Percentiles rank a stretch among this genome's conserved stretches.
Evolutionary conservation across 1,140 invertebrate genomes (phyloP).

Genomic region (Diachasma alloeum): DNA sequence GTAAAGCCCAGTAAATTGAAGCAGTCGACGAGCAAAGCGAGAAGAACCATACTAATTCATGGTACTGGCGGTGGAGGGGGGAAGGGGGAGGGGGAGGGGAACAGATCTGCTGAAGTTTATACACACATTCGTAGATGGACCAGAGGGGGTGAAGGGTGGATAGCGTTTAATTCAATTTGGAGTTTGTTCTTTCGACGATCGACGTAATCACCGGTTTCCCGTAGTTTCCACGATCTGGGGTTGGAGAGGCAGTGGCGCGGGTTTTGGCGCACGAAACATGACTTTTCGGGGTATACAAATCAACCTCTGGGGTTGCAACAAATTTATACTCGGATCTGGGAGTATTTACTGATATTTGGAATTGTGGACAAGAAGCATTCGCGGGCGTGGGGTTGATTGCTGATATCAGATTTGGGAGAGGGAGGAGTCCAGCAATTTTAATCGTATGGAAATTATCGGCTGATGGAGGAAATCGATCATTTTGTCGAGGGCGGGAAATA

Average conservation of each 20-base stretch:
- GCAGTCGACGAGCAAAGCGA: slow-evolving; percentile 28
- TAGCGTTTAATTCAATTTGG: slow-evolving; percentile 57
- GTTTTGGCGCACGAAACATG: slow-evolving; percentile 6
- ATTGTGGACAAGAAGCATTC: not conserved
- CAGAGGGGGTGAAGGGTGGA: not conserved
- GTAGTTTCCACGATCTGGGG: slow-evolving; percentile 39
- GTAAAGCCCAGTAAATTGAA: slow-evolving; percentile 48
- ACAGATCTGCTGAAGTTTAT: not conserved
- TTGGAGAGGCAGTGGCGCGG: not conserved
- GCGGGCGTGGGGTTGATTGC: no score
- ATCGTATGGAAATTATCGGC: no score
- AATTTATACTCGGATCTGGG: not conserved
- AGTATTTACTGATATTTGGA: not conserved
- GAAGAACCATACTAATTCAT: slow-evolving; percentile 17
- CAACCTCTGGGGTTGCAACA: not conserved
- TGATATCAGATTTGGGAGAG: no score
- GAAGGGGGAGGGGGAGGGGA: not conserved
- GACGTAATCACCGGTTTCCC: slow-evolving; percentile 56
- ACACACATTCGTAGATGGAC: not conserved
- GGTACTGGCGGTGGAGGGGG: not conserved
- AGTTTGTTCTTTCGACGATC: slow-evolving; percentile 60
- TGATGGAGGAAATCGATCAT: no score
- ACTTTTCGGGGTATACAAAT: slow-evolving; percentile 21
- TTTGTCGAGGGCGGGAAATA: no score
- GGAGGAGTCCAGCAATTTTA: no score